Base-by-base conservation (phyloP, 2,888 invertebrate species). In the Dryadula phaetusa region DNA sequence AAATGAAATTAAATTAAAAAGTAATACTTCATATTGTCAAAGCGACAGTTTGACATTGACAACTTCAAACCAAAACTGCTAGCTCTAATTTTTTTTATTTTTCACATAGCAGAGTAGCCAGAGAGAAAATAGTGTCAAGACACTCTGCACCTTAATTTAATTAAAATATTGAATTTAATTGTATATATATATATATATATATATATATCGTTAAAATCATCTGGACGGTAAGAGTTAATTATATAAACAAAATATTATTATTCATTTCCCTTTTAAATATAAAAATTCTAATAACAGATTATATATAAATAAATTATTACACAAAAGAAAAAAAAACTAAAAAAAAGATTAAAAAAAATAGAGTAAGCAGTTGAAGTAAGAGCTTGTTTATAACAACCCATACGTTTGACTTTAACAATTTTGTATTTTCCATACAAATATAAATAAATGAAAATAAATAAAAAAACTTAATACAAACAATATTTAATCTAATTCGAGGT, bases 361-460 rank as follows among this genome's bases (percentile, higher is more conserved):
- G 49, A 49, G 28, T 28, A 7, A 49, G 49, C 49, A 49, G n/a
- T 28, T 49, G 6, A 28, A 25, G n/a, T 25, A 28, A 8, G 8
- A 47, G 22, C 3, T 47, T 20, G 12, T 22, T 47, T 6, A 10
- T 46, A 5, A 32, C 10, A 14, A 22, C 6, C 22, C 20, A 22
- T 32, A 6, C 22, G 12, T 47, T 14, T 14, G 22, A 47, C 3
- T 32, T 20, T 47, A 14, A 47, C 14, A 22, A 2, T 22, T 49
- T 47, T 28, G 25, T 49, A 6, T 47, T 22, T 22, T 47, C 47
- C n/a, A 14, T 49, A 49, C n/a, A n/a, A 47, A 22, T 47, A 22
- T 22, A 8, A 32, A 32, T n/a, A n/a, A 47, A 47, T 0, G 22
- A 47, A 47, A 22, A 22, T 22, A 22, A 47, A 47, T 22, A 47